Base-by-base conservation (phyloP, 2,888 invertebrate genomes). In the Clanis bilineata region DNA sequence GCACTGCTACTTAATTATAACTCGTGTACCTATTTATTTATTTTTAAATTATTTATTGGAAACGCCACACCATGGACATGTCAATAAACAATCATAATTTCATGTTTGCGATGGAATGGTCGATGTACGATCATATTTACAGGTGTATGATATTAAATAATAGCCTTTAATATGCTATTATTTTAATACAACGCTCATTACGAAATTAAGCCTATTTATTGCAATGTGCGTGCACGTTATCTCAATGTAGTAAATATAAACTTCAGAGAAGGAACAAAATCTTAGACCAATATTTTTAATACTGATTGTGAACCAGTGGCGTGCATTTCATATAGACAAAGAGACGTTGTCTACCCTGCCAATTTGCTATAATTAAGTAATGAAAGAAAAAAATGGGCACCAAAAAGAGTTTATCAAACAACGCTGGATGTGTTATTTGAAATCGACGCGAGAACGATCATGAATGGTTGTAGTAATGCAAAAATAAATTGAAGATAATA, bases 31-130 rank as follows among this genome's bases (percentile, higher is more conserved):
- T 51, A 51, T 32, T 51, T 51, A 47, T 47, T 47, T 47, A 25
- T 51, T 51, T 18, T 32, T 32, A 51, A 32, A 28, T 51, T 32
- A 32, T 51, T 51, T 51, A 51, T 51, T 18, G 32, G 21, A 0
- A 18, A 28, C 10, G 28, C 18, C 18, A 51, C 32, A 51, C 32
- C 18, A 32, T 21, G 32, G 32, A 28, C 51, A 51, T 32, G 18
- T 51, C 47, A 47, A 47, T 47, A 28, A 47, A 47, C 25, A 47
- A 28, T 15, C 28, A 47, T 47, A 47, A 47, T 47, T 25, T 15
- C 15, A 47, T 28, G 25, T 47, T 28, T 28, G 47, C 15, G 10
- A 9, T 4, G 18, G 18, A 47, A 51, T 51, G 3, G 6, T 51
- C 10, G 32, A 51, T 51, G 15, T 9, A 6, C 10, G 28, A 36